Evolutionary conservation across 2,888 invertebrate species (phyloP), one percentile per base, ranked within the genome.

Genomic region (Erynnis tages): DNA sequence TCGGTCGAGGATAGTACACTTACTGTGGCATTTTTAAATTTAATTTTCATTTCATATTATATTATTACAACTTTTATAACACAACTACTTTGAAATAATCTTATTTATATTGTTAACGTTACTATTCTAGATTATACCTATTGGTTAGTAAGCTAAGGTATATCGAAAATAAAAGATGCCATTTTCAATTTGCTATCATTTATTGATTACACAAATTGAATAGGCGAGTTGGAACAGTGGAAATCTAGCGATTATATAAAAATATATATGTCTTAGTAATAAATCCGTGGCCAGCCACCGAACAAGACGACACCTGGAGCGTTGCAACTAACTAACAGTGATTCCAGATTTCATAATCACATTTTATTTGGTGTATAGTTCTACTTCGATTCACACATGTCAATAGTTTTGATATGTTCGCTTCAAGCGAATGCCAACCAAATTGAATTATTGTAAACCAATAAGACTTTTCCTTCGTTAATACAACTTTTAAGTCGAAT

Each of bases 131-230:
- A n/a, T n/a, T n/a, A n/a, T n/a, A n/a, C n/a, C n/a, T n/a, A n/a
- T n/a, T n/a, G n/a, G n/a, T n/a, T n/a, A n/a, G n/a, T n/a, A n/a
- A n/a, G 8, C 2, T 17, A 35, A 48, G 55, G 57, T 64, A 69
- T 49, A 10, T 17, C 66, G 61, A 65, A 73, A 75, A 76, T 74
- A 63, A 65, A 63, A 65, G 50, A 59, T 63, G 57, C 62, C 58
- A 61, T 60, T 61, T 49, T 60, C 88, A 88, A 88, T 87, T 85
- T 87, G 88, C 75, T 78, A 84, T 82, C 73, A 75, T 88, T 88
- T 88, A 87, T 88, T 88, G 85, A 87, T 82, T 79, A 82, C 66
- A 86, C 87, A 88, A 88, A 88, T 88, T 86, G 87, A 80, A 75
- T 69, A 78, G 72, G 70, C 74, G 73, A 81, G 69, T 81, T 69